Evolutionary conservation across 2,797 vertebrate species (phyloP).

Genomic region (Sebastes melanostomus): DNA sequence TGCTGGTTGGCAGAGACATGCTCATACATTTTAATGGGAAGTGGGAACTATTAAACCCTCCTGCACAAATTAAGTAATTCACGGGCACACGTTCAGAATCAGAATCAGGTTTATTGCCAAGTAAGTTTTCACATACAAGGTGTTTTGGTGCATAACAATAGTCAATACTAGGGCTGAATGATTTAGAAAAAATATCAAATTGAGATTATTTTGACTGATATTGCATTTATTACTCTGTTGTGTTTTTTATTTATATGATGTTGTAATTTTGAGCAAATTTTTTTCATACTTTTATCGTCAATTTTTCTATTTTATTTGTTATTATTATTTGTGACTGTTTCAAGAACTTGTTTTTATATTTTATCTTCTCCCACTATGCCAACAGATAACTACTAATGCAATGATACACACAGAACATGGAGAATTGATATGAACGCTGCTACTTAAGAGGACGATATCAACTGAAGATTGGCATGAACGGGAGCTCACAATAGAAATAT

Average conservation of each 20-base stretch:
- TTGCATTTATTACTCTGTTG: no score
- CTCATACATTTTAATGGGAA: constrained; percentile 4
- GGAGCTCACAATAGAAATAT: background rate
- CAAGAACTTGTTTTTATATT: background rate
- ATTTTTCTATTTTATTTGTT: no score
- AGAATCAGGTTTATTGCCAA: background rate
- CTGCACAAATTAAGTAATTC: background rate
- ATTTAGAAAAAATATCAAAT: background rate
- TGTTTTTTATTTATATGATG: no score
- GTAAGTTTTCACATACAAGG: background rate
- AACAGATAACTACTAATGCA: background rate
- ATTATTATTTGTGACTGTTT: background rate
- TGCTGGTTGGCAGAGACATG: background rate
- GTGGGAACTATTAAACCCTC: background rate
- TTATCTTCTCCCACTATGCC: background rate
- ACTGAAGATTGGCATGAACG: background rate
- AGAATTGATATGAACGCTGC: background rate
- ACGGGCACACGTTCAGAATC: background rate
- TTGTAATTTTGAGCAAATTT: no score
- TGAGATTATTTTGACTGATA: no score
- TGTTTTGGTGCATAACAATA: background rate
- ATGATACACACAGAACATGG: background rate
- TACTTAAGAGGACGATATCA: background rate
- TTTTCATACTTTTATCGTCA: no score
- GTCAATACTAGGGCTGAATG: no score